Evolutionary conservation across 2,113 vertebrate species (phyloP), one percentile per base, ranked within the genome.

Genomic region (Abramis brama): DNA sequence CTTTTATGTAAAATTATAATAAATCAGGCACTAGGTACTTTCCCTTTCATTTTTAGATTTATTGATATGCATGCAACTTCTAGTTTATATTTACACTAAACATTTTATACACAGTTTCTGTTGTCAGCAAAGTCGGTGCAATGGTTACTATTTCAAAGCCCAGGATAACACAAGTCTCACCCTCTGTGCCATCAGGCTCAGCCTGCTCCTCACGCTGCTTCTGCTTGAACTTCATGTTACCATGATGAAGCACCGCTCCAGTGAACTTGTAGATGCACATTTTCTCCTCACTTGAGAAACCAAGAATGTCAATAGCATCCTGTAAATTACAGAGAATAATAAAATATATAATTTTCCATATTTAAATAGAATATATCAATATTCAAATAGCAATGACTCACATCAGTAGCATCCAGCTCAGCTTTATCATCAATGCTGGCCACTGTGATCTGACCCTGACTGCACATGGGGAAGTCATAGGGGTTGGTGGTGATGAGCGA

Each of bases 341-440:
- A 2, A 6, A 23, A 13, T 23, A 0, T 13, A 74, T 11, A 2
- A 25, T 25, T 10, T 47, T 5, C 12, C 71, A 15, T 74, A 75
- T 45, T 23, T 47, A 57, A 21, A 23, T 3, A 57, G 12, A 50
- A 27, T 27, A 75, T 3, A 0, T 43, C 39, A 75, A 17, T 75
- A 27, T 7, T n/a, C 2, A 57, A 52, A 43, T 7, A 68, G 52
- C 6, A 57, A 23, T 59, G 11, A 39, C 95, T 95, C 90, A 97
- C 96, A 92, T 97, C 96, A 43, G 96, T 97, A 0, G 96, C 96
- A 90, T 96, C 95, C 73, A 97, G 8, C 83, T 97, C 96, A 57
- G 96, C 96, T 75, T 95, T 92, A 80, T 97, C 96, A 90, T 97
- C 90, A 86, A 97, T 97, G 85, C 96, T 97, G 84, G 95, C 78